Percentiles rank a stretch among this genome's conserved stretches.
phyloP scores from a whole-genome alignment of 1,140 invertebrate species.

The Parasteatoda tepidariorum region DNA sequence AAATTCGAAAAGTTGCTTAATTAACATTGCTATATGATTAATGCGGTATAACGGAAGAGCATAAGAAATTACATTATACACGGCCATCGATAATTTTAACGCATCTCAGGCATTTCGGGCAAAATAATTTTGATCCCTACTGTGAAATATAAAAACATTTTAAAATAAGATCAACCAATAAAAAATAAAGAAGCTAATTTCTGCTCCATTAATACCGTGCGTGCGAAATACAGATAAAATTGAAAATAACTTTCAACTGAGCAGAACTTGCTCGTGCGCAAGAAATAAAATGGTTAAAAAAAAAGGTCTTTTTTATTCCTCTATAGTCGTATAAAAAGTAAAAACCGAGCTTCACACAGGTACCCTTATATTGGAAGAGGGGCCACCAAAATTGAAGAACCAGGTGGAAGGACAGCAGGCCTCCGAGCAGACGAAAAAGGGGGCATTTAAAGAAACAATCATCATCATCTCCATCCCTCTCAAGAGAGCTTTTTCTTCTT shows the following conservation, averaged over 20 bases:
- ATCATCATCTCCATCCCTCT: slow-evolving; percentile 17
- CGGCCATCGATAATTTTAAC: too few species aligned
- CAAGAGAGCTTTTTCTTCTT: background rate
- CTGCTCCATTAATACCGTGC: too few species aligned
- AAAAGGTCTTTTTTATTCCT: background rate
- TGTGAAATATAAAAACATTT: too few species aligned
- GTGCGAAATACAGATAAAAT: too few species aligned
- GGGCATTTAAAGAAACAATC: slow-evolving; percentile 56
- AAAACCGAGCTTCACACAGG: background rate
- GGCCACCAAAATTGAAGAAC: background rate
- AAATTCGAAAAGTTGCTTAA: too few species aligned
- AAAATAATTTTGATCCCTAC: too few species aligned
- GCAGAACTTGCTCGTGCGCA: background rate
- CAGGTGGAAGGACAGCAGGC: background rate
- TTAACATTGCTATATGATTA: too few species aligned
- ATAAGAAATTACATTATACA: too few species aligned
- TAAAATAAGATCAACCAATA: too few species aligned
- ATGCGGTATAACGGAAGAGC: too few species aligned
- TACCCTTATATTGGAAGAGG: background rate
- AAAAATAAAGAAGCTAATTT: too few species aligned
- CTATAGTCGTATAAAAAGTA: background rate
- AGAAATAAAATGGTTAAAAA: background rate
- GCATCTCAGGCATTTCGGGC: too few species aligned
- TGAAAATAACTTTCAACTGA: slow-evolving; percentile 1
- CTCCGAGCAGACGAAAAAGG: slow-evolving; percentile 6